Percentiles rank a stretch among this genome's conserved stretches.
These are phyloP conservation scores for Sympetrum striolatum DNA, from an alignment of 2,888 invertebrate genomes.

Conservation along the genomic window DNA sequence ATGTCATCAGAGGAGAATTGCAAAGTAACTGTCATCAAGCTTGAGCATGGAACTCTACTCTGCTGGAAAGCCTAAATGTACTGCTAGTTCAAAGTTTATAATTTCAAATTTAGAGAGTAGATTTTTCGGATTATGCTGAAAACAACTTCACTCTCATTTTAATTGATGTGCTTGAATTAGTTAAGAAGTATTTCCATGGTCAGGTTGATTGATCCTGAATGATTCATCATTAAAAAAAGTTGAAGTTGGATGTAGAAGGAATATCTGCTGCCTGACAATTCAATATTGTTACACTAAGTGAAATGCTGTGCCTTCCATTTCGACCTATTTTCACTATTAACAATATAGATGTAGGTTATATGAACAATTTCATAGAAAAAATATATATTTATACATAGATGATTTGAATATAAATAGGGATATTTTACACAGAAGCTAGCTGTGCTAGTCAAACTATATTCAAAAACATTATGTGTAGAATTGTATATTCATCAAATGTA, in stretches of 20 bases:
- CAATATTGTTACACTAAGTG: not conserved
- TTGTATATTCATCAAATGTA: constrained; percentile 26
- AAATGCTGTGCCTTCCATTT: constrained; percentile 37
- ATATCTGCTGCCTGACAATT: not conserved
- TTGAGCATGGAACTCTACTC: constrained; percentile 25
- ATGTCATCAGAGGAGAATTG: not conserved
- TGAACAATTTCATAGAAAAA: constrained; percentile 18
- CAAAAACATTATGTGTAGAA: constrained; percentile 35
- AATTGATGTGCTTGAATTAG: not conserved
- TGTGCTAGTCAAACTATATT: constrained; percentile 40
- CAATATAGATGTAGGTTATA: constrained; percentile 3
- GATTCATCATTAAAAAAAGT: not conserved
- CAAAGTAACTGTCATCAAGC: not conserved
- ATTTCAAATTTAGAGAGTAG: constrained; percentile 14
- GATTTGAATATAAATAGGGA: constrained; percentile 32
- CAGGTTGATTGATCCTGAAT: not conserved
- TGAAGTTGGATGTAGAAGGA: not conserved
- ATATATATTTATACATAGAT: constrained; percentile 43
- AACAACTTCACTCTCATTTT: not conserved
- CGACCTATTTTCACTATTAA: constrained; percentile 13
- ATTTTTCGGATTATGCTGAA: not conserved
- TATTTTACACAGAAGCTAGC: constrained; percentile 42
- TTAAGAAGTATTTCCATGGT: not conserved
- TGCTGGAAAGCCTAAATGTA: constrained; percentile 7
- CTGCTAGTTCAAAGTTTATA: not conserved